phyloP scores from a whole-genome alignment of 2,797 vertebrate species.

The Petrocephalus schoutedeni region DNA sequence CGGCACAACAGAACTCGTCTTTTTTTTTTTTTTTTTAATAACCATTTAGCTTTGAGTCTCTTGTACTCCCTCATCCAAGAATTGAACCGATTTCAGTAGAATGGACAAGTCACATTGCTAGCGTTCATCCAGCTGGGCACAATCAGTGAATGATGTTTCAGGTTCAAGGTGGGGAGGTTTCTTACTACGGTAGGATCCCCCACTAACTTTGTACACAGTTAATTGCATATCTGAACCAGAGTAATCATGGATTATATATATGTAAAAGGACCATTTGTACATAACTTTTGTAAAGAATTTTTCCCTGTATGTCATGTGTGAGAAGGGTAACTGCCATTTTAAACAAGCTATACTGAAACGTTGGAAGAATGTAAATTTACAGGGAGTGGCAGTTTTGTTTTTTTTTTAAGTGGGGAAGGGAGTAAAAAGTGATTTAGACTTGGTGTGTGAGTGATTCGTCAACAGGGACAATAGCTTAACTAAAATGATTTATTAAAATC shows the following conservation, averaged over 20 bases:
- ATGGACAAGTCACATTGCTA: neutral
- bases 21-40: neutral
- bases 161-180: neutral
- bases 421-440: constrained; percentile 46
- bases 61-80: neutral
- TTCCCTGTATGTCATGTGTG: constrained; percentile 31
- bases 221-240: constrained; percentile 17
- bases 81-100: neutral
- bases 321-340: constrained; percentile 27
- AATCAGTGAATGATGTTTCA: constrained; percentile 3
- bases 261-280: constrained; percentile 32
- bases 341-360: constrained; percentile 64
- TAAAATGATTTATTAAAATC: constrained; percentile 10
- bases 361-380: constrained; percentile 61
- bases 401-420: constrained; percentile 27
- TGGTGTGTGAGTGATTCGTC: constrained; percentile 26
- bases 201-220: neutral
- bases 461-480: neutral
- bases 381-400: constrained; percentile 51
- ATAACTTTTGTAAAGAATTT: constrained; percentile 44
- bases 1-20: neutral
- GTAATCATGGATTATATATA: constrained; percentile 4
- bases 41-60: neutral
- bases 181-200: neutral
- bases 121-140: neutral